Evolutionary conservation across 2,113 vertebrate species (phyloP).

Genomic region (Zootoca vivipara): DNA sequence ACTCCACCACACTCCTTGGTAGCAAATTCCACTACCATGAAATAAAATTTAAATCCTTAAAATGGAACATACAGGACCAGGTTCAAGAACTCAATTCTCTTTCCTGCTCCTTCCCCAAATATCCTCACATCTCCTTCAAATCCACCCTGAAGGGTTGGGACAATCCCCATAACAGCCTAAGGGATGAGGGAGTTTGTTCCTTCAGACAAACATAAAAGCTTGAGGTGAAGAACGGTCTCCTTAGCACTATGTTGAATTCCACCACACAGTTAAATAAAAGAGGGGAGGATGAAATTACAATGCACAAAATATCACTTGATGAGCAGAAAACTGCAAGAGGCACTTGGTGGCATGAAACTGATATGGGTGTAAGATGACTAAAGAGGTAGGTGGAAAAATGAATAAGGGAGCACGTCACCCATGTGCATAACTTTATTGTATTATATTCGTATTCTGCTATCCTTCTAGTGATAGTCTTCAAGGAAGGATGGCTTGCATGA

Average conservation of each 20-base stretch:
- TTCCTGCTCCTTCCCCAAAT: too few species aligned
- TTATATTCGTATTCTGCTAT: neutral
- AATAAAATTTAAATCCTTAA: conserved; percentile 3
- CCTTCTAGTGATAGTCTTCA: neutral
- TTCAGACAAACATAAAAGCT: too few species aligned
- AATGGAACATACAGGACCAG: conserved; percentile 7
- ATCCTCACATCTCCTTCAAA: too few species aligned
- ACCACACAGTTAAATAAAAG: neutral
- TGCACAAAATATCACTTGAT: neutral
- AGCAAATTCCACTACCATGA: too few species aligned
- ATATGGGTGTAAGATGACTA: neutral
- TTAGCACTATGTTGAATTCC: too few species aligned
- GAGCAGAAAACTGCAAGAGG: neutral
- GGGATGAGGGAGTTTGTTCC: too few species aligned
- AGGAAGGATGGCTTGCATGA: neutral
- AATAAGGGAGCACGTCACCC: neutral
- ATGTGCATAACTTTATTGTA: neutral
- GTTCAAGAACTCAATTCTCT: too few species aligned
- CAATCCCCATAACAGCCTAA: too few species aligned
- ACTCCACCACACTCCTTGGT: too few species aligned
- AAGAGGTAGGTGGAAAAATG: neutral
- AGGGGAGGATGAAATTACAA: neutral
- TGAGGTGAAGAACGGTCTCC: too few species aligned
- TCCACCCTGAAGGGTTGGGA: too few species aligned
- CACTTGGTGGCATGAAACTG: neutral